Conservation (phyloP, 2,113 vertebrate species). For the Paramisgurnus dabryanus region DNA sequence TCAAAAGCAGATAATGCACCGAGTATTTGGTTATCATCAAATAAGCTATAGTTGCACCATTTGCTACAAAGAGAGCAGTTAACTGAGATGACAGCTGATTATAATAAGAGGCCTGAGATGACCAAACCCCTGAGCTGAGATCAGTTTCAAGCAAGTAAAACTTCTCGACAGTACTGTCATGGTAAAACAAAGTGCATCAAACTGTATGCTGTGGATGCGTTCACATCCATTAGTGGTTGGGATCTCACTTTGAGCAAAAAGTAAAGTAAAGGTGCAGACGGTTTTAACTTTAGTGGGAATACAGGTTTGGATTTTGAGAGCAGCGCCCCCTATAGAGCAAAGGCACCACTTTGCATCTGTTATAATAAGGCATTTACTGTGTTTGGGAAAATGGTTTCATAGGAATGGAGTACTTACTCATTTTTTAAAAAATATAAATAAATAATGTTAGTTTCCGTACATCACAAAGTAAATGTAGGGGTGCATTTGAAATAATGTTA, state of each 20-base stretch:
- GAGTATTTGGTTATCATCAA: conserved; percentile 54
- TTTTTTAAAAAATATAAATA: too few species aligned
- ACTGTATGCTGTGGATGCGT: conserved; percentile 24
- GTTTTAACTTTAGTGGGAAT: background rate
- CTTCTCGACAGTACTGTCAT: conserved; percentile 27
- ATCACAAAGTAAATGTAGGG: too few species aligned
- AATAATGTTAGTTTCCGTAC: too few species aligned
- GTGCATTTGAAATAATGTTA: too few species aligned
- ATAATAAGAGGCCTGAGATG: conserved; percentile 51
- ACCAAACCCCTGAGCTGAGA: conserved; percentile 56
- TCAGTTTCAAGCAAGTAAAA: conserved; percentile 46
- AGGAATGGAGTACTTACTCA: too few species aligned
- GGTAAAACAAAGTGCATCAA: conserved; percentile 32
- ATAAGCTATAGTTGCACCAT: conserved; percentile 53
- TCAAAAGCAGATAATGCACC: conserved; percentile 20
- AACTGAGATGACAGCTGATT: conserved; percentile 29
- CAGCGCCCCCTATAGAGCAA: conserved; percentile 31
- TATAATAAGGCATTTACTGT: conserved; percentile 72
- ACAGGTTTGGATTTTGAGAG: background rate
- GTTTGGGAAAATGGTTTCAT: background rate
- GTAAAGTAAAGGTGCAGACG: too few species aligned
- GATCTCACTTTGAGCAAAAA: background rate
- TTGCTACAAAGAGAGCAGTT: conserved; percentile 48
- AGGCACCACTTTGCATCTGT: conserved; percentile 1
- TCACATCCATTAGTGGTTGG: background rate